These are phyloP conservation scores for Nineta flava DNA, from an alignment of 2,888 invertebrate species.

Conservation along the genomic window DNA sequence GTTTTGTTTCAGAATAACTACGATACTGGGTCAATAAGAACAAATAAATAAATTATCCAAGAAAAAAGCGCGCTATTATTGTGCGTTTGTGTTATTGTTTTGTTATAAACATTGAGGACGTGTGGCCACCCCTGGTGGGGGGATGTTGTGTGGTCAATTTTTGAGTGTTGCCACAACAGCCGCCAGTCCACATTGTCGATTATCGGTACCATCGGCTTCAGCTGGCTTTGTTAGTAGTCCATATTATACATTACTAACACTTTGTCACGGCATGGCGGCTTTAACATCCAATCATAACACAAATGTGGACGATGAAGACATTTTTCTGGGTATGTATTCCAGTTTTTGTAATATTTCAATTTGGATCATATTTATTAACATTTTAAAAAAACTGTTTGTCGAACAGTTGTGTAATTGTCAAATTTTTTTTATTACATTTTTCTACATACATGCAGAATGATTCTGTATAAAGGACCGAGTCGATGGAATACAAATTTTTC, in stretches of 20 bases:
- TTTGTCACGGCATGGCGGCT: constrained; percentile 40
- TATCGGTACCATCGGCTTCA: constrained; percentile 35
- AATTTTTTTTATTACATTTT: not conserved
- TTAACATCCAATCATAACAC: constrained; percentile 32
- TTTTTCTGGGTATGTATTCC: constrained; percentile 41
- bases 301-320: constrained; percentile 41
- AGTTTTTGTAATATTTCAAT: not conserved
- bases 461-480: too few species aligned
- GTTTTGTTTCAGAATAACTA: too few species aligned
- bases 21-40: too few species aligned
- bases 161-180: constrained; percentile 20
- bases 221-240: constrained; percentile 30
- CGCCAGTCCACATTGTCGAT: constrained; percentile 30
- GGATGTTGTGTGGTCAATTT: constrained; percentile 36
- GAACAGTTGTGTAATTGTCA: not conserved
- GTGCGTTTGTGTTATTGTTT: too few species aligned
- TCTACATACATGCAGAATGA: not conserved
- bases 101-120: not conserved
- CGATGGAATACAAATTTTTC: too few species aligned
- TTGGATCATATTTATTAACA: not conserved
- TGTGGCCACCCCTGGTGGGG: constrained; percentile 17
- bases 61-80: too few species aligned
- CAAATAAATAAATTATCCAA: too few species aligned
- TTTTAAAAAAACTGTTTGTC: not conserved
- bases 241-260: constrained; percentile 40